Base-by-base conservation (phyloP, 2,888 invertebrate species). In the Cheilosia pagana region DNA sequence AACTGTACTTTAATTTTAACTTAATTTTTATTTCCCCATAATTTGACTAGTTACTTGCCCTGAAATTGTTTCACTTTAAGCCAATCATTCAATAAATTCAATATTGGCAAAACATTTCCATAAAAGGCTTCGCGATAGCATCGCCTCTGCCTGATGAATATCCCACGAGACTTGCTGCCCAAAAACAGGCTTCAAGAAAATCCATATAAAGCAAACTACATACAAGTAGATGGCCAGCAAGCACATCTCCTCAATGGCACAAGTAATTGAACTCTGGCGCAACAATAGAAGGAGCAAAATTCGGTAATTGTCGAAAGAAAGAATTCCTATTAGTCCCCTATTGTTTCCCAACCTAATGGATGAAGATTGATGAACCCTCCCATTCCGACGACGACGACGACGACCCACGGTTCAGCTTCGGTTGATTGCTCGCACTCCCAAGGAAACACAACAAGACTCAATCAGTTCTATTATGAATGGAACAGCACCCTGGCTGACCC, bases 341-440 rank as follows among this genome's bases (percentile, higher is more conserved):
- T 83, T 77, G 81, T 81, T 74, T 82, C 63, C 63, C 57, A 43
- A 62, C 74, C 74, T 77, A 86, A 86, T 81, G 81, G 86, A 86
- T 86, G 86, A 86, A 86, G 86, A 86, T 86, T 86, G 86, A 86
- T 86, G 86, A 70, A 67, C 50, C 62, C 31, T 57, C 67, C 65
- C 41, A 23, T 35, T 28, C 21, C 14, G 35, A 50, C 16, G 10
- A 55, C 60, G 53, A 55, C 21, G 12, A 52, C 55, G 52, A 52
- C 31, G 10, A 31, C 3, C 10, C 3, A 10, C 28, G 75, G 53
- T 75, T 65, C 43, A 16, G 43, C 43, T 43, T 43, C 28, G 25
- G 50, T 59, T 52, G 59, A 75, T 67, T 45, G 55, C 52, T 52
- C 63, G 48, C 21, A 55, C 35, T 16, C 41, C 55, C 21, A 74